Conservation (phyloP, 1,140 invertebrate species). For the Carposina sasakii region DNA sequence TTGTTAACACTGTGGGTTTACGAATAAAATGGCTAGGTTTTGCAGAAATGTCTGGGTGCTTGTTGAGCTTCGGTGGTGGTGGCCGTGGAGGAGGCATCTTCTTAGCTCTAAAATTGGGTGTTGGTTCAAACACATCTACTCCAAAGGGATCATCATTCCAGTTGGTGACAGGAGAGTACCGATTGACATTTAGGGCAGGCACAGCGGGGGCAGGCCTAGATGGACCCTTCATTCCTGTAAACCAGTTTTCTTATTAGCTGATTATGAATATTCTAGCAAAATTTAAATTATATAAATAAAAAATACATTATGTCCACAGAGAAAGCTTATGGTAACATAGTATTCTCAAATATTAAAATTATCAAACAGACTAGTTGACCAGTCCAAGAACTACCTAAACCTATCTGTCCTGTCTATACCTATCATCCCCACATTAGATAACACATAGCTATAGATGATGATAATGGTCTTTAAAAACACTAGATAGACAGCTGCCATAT, state of each 20-base stretch:
- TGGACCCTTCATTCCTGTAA: constrained; percentile 65
- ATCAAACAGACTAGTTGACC: no score
- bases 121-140: constrained; percentile 65
- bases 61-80: constrained; percentile 67
- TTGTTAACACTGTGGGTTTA: constrained; percentile 68
- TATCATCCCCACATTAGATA: no score
- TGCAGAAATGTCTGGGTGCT: constrained; percentile 49
- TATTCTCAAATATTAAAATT: no score
- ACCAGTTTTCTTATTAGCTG: neutral
- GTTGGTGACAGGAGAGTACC: constrained; percentile 60
- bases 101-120: constrained; percentile 52
- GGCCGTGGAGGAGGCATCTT: constrained; percentile 72
- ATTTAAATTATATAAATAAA: no score
- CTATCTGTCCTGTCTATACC: no score
- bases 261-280: no score
- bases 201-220: constrained; percentile 55
- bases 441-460: no score
- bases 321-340: no score
- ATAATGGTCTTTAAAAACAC: no score
- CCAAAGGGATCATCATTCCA: constrained; percentile 67
- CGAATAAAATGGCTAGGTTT: constrained; percentile 67
- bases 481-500: no score
- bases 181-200: constrained; percentile 39
- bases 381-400: no score
- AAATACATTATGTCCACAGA: no score